Evolutionary conservation across 2,113 vertebrate species (phyloP).

Genomic region (Phalacrocorax aristotelis): DNA sequence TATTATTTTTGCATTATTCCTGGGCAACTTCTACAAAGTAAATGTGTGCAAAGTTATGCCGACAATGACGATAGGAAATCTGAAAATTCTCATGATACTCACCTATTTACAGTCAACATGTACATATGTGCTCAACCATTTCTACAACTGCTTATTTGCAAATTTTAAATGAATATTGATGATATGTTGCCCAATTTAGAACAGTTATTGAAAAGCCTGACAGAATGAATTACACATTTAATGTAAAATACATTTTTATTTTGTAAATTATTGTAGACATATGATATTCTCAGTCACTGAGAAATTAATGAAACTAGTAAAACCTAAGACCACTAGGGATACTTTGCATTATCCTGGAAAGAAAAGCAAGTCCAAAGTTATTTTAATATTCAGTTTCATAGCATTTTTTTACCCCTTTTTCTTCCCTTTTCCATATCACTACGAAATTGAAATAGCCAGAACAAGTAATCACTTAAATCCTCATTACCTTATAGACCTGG

Average conservation of each 20-base stretch:
- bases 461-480: background rate
- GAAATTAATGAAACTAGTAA: background rate
- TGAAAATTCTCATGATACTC: background rate
- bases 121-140: background rate
- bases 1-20: background rate
- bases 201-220: background rate
- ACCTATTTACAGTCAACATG: background rate
- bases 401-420: background rate
- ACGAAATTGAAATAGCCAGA: background rate
- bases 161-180: background rate
- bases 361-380: background rate
- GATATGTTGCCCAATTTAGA: background rate
- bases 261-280: background rate
- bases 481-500: background rate
- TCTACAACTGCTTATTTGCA: background rate
- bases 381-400: background rate
- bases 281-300: background rate
- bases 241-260: background rate
- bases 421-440: accelerated
- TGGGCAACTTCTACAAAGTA: background rate
- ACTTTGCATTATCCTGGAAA: background rate
- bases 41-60: background rate
- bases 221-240: background rate
- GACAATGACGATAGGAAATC: accelerated
- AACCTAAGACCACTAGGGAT: background rate